Evolutionary conservation across 2,113 vertebrate species (phyloP).

Genomic region (Lampris megalopsis): DNA sequence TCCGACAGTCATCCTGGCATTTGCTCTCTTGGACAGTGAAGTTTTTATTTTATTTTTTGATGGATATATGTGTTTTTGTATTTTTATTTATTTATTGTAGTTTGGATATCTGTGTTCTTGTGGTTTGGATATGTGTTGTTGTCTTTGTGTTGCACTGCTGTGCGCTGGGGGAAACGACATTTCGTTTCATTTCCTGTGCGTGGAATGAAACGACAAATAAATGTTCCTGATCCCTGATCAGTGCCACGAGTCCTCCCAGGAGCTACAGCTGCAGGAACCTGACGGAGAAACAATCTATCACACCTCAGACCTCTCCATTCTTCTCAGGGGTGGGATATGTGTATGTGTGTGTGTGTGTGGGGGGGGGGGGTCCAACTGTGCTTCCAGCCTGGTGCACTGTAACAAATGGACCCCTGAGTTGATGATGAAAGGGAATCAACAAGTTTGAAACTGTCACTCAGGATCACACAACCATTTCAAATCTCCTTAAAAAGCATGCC

Average conservation of each 20-base stretch:
- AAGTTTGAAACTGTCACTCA: slow-evolving; percentile 48
- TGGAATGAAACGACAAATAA: too few species aligned
- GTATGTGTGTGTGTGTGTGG: not conserved
- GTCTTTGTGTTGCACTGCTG: too few species aligned
- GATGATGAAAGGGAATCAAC: slow-evolving; percentile 28
- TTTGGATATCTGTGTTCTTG: too few species aligned
- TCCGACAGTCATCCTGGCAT: too few species aligned
- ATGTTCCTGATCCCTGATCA: slow-evolving; percentile 15
- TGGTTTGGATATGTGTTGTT: too few species aligned
- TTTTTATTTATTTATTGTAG: too few species aligned
- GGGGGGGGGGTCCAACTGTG: slow-evolving; percentile 16
- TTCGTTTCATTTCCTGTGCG: too few species aligned
- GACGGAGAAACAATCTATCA: slow-evolving; percentile 26
- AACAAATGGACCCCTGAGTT: slow-evolving; percentile 26
- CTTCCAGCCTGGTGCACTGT: slow-evolving; percentile 15
- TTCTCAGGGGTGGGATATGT: slow-evolving; percentile 13
- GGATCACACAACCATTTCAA: slow-evolving; percentile 54
- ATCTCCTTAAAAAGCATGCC: slow-evolving; percentile 50
- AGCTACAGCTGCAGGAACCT: slow-evolving; percentile 37
- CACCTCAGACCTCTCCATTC: slow-evolving; percentile 15
- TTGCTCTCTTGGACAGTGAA: too few species aligned
- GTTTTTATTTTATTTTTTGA: too few species aligned
- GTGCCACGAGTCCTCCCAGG: slow-evolving; percentile 12
- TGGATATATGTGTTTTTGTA: too few species aligned
- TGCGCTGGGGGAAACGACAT: too few species aligned